Base-by-base conservation (phyloP, 2,888 invertebrate species). In the Caenorhabditis sp. region DNA sequence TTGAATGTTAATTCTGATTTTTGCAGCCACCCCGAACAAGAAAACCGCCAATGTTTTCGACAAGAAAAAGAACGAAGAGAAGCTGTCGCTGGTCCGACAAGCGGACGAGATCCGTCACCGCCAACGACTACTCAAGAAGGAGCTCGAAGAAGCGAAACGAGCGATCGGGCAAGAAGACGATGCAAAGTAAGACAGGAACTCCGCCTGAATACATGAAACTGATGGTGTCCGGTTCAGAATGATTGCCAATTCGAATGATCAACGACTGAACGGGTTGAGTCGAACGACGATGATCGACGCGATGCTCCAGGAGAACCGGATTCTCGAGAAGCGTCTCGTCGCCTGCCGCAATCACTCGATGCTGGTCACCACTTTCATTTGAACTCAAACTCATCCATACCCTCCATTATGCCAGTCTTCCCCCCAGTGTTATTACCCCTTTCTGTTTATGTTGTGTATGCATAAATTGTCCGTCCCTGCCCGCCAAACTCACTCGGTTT, bases 321-420 rank as follows among this genome's bases (percentile, higher is more conserved):
- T 92, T 74, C 89, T 92, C 65, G 90, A 91, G 81, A 92, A 92
- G 83, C 88, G 92, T 41, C 91, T 92, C 35, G 90, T 90, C 41
- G 92, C 92, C 24, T 92, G 92, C 86, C 91, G 91, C 85, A 92
- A 92, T 77, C 91, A 91, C 85, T 90, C 92, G 55, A 90, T 92
- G 83, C 86, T 92, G 81, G 91, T 91, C 72, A 92, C 92, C 39
- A 91, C 91, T 79, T 91, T 92, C 85, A 79, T 86, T 22, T 86
- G 77, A 20, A 43, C 13, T 5, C 15, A n/a, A n/a, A n/a, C n/a
- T n/a, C n/a, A n/a, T n/a, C n/a, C n/a, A n/a, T n/a, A n/a, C n/a
- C n/a, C n/a, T n/a, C n/a, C n/a, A n/a, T n/a, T n/a, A n/a, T n/a
- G n/a, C n/a, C n/a, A n/a, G 20, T 39, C 9, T 17, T 32, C 17